Evolutionary conservation across 2,888 invertebrate genomes (phyloP).

Genomic region (Aelia acuminata): DNA sequence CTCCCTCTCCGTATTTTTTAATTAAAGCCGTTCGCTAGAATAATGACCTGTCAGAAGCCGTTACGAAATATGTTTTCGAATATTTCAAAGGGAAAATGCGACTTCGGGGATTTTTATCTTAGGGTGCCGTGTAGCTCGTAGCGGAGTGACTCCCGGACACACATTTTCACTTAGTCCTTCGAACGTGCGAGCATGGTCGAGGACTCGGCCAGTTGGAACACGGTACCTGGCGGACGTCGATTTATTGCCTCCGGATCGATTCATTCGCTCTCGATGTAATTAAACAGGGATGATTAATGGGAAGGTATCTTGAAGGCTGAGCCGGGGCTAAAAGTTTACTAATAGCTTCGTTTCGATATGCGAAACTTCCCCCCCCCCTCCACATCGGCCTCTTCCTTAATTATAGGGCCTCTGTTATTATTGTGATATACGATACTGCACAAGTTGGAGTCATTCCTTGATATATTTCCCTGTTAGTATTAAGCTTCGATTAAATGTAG

Average conservation of each 20-base stretch:
- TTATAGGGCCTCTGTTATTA: constrained; percentile 20
- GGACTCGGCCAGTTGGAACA: background rate
- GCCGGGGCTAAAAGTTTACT: constrained; percentile 17
- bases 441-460: background rate
- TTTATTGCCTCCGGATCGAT: constrained; percentile 2
- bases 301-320: constrained; percentile 9
- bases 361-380: background rate
- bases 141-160: background rate
- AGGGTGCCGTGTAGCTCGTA: background rate
- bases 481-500: background rate
- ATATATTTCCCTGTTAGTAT: background rate
- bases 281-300: constrained; percentile 30
- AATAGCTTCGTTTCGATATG: constrained; percentile 31
- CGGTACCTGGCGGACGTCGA: background rate
- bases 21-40: constrained; percentile 26
- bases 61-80: background rate
- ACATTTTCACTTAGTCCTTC: constrained; percentile 5
- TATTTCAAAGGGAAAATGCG: background rate
- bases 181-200: background rate
- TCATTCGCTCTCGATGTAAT: constrained; percentile 11
- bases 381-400: constrained; percentile 3
- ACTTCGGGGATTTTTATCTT: background rate
- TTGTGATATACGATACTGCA: constrained; percentile 12
- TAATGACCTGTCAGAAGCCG: constrained; percentile 47
- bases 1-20: background rate